Evolutionary conservation across 2,888 invertebrate species (phyloP), one percentile per base, ranked within the genome.

Genomic region (Hirtodrosophila cameraria): DNA sequence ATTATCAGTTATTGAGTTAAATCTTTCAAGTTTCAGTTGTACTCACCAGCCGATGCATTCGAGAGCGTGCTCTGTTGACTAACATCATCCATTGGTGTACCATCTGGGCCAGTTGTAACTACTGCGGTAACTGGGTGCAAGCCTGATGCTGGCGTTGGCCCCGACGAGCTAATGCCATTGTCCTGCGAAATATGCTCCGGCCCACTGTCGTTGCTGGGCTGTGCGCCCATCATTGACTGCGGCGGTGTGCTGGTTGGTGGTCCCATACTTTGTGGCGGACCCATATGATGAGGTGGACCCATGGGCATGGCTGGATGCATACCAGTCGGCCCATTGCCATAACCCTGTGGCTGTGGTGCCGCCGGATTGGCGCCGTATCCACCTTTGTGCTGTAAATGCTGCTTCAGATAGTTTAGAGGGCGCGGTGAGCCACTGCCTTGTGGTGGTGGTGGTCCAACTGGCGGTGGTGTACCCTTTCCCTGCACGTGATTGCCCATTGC

Each of bases 61-160:
- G 97, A 97, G 75, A 97, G 93, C 74, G 97, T 97, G 87, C 97
- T 97, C 91, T 97, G 97, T 90, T 97, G 97, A 84, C 96, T 96
- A 84, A 95, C 97, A 91, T 97, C 97, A 90, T 97, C 97, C 74
- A 97, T 93, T 36, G 95, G 94, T 71, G 96, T 94, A 60, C 97
- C 97, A 92, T 97, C 97, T 11, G 97, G 97, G 2, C 97, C 97
- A 53, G 97, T 97, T 72, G 97, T 97, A 86, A 97, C 95, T 74
- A 97, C 95, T 61, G 96, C 95, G 38, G 96, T 96, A 79, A 96
- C 96, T 59, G 95, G 94, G 89, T 95, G 92, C 43, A 92, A 91
- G n/a, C 92, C 92, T 15, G 88, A 76, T 23, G 89, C 86, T 35
- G 88, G 79, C 15, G 89, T 86, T 13, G 90, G 87, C 1, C 89